Conservation (phyloP, 2,113 vertebrate species). For the Setophaga petechia region DNA sequence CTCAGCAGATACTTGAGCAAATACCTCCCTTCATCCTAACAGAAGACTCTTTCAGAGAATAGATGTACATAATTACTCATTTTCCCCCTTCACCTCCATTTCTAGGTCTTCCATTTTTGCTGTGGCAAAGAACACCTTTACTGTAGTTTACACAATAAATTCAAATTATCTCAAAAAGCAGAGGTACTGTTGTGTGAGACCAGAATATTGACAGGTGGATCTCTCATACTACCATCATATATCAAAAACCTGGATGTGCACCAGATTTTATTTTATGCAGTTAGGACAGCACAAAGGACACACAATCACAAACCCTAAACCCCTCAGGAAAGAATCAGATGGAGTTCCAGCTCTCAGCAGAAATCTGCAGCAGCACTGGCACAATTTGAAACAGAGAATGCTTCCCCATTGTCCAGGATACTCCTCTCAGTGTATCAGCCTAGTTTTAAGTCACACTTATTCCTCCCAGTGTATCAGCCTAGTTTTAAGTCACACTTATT, state of each 20-base stretch:
- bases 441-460: background rate
- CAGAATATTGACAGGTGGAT: background rate
- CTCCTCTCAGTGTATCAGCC: background rate
- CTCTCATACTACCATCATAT: background rate
- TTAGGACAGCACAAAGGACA: background rate
- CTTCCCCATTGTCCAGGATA: background rate
- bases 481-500: background rate
- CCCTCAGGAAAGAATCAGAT: fast-evolving
- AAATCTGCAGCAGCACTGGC: background rate
- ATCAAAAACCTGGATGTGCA: background rate
- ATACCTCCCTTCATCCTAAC: background rate
- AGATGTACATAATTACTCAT: background rate
- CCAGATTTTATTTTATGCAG: background rate
- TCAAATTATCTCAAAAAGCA: background rate
- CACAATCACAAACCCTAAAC: background rate
- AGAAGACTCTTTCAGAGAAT: background rate
- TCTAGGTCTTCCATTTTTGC: background rate
- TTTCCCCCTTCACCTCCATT: background rate
- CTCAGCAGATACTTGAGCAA: background rate
- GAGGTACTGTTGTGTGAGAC: background rate
- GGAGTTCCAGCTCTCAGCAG: background rate
- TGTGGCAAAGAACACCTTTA: background rate
- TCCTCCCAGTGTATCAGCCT: background rate
- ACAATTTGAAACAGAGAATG: background rate
- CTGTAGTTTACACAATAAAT: background rate